These are phyloP conservation scores for Caenorhabditis macrosperma DNA, from an alignment of 2,888 invertebrate species.

Conservation along the genomic window DNA sequence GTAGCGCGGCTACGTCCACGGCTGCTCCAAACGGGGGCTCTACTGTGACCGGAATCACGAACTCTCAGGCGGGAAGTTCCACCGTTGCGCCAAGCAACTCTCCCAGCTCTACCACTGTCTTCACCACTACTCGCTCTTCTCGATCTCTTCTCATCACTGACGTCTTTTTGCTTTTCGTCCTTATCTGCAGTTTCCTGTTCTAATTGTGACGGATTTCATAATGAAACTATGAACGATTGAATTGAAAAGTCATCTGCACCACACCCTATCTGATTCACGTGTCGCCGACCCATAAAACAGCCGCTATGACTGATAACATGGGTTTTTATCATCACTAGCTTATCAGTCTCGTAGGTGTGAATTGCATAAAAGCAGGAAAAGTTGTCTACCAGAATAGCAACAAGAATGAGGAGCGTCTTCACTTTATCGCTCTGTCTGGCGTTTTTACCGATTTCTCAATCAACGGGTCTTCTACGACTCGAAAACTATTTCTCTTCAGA, in stretches of 20 bases:
- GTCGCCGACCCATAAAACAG: neutral
- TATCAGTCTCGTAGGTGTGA: constrained; percentile 3
- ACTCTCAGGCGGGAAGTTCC: neutral
- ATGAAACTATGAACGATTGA: neutral
- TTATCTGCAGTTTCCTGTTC: neutral
- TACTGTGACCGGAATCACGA: neutral
- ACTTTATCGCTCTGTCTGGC: neutral
- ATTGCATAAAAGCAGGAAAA: constrained; percentile 15
- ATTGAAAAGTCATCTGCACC: neutral
- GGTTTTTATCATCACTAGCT: constrained; percentile 8
- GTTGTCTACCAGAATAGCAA: neutral
- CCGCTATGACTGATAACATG: constrained; percentile 1
- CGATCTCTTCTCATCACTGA: constrained; percentile 6
- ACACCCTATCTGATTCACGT: neutral
- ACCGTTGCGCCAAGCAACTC: neutral
- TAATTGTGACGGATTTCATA: neutral
- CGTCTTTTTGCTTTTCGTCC: neutral
- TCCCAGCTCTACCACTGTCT: neutral
- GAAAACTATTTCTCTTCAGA: neutral
- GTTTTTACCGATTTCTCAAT: neutral
- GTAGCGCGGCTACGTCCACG: neutral
- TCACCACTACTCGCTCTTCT: constrained; percentile 7
- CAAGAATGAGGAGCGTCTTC: neutral
- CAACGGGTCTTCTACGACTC: neutral
- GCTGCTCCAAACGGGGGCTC: neutral